Percentiles rank a stretch among this genome's conserved stretches.
Conservation (phyloP, 2,797 vertebrate genomes). For the Takifugu rubripes region DNA sequence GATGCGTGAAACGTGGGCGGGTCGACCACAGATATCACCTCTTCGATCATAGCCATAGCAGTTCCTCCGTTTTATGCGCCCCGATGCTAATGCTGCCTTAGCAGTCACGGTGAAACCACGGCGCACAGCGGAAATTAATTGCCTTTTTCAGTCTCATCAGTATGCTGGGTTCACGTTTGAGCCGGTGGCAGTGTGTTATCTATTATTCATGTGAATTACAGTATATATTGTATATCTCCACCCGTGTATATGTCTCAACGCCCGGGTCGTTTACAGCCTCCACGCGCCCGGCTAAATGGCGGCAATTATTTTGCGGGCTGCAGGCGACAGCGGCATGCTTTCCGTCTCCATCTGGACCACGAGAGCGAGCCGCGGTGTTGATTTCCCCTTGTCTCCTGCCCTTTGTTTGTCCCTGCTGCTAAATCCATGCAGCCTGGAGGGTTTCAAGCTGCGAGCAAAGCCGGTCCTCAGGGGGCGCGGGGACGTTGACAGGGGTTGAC, state of each 20-base stretch:
- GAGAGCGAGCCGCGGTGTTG: conserved; percentile 5
- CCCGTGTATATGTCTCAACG: conserved; percentile 1
- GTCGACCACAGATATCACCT: too few relatives aligned
- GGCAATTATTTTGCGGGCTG: conserved; percentile 50
- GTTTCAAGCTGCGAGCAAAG: background rate
- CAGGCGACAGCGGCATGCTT: conserved; percentile 86
- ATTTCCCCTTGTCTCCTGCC: conserved; percentile 1
- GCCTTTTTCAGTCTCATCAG: conserved; percentile 4
- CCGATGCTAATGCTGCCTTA: background rate
- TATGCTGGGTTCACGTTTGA: conserved; percentile 7
- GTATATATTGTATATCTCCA: conserved; percentile 1
- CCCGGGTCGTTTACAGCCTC: background rate
- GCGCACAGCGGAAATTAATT: background rate
- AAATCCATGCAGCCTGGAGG: background rate
- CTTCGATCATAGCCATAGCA: too few relatives aligned
- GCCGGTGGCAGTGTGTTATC: background rate
- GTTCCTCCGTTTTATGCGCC: too few relatives aligned
- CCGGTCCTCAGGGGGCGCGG: background rate
- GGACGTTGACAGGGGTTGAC: background rate
- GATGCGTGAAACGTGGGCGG: too few relatives aligned
- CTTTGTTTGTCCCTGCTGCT: conserved; percentile 5
- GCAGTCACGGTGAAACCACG: background rate
- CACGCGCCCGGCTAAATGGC: conserved; percentile 11
- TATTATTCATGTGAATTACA: conserved; percentile 20
- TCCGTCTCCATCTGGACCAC: conserved; percentile 23